A percentile compares a stretch with the other conserved stretches of the same genome.
These are phyloP conservation scores for Eubasilissa splendida DNA, from an alignment of 2,888 invertebrate genomes.

Conservation along the genomic window DNA sequence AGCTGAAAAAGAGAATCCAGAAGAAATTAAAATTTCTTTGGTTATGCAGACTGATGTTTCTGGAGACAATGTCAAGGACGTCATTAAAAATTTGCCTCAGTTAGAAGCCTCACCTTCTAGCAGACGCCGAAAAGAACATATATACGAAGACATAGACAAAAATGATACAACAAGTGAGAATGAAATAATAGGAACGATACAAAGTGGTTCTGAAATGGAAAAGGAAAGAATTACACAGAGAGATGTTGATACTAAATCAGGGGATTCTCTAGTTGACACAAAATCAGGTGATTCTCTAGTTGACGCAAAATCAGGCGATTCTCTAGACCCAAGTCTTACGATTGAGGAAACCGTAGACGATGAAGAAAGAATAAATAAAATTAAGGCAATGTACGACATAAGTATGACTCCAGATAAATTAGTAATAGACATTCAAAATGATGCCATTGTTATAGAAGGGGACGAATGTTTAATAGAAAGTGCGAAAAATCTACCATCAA, in stretches of 20 bases:
- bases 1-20: conserved; percentile 40
- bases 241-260: conserved; percentile 64
- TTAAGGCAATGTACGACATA: conserved; percentile 55
- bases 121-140: conserved; percentile 74
- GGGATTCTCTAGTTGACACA: conserved; percentile 65
- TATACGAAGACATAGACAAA: conserved; percentile 77
- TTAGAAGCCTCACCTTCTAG: conserved; percentile 66
- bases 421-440: conserved; percentile 63
- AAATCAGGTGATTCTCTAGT: conserved; percentile 62
- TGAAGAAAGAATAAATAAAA: conserved; percentile 59
- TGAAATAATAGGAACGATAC: conserved; percentile 59
- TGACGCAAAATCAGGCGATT: conserved; percentile 69
- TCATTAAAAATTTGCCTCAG: conserved; percentile 60
- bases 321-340: conserved; percentile 70
- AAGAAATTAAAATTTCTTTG: conserved; percentile 50
- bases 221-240: background rate
- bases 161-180: conserved; percentile 65
- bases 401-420: conserved; percentile 60
- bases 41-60: conserved; percentile 44
- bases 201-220: conserved; percentile 5
- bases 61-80: conserved; percentile 9
- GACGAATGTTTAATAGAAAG: conserved; percentile 62
- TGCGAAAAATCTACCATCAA: conserved; percentile 16
- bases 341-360: conserved; percentile 63
- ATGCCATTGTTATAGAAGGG: conserved; percentile 66